These are phyloP conservation scores for Agriopis leucophaearia DNA, from an alignment of 2,888 invertebrate species.

Conservation along the genomic window DNA sequence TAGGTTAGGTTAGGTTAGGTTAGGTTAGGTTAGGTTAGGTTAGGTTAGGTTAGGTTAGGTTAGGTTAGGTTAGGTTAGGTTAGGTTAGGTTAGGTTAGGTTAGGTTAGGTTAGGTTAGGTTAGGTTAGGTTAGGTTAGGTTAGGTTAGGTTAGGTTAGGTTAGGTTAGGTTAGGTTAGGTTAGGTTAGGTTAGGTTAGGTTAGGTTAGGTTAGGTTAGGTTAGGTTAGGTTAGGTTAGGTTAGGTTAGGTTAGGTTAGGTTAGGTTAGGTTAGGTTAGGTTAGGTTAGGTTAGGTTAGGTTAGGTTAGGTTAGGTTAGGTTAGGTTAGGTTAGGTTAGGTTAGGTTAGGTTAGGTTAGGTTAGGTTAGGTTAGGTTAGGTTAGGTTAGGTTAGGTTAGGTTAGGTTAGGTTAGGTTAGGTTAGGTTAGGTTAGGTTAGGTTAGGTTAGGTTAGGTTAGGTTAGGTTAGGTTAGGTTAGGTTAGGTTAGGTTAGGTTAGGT, in stretches of 20 bases:
- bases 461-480: too few relatives aligned
- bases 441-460: constrained; percentile 27
- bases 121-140: too few relatives aligned
- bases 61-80: constrained; percentile 47
- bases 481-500: constrained; percentile 4
- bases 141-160: constrained; percentile 3
- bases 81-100: constrained; percentile 43
- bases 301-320: constrained; percentile 49
- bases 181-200: constrained; percentile 34
- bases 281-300: constrained; percentile 36
- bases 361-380: too few relatives aligned
- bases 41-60: neutral
- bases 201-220: constrained; percentile 17
- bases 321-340: constrained; percentile 42
- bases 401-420: constrained; percentile 27
- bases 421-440: constrained; percentile 43
- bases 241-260: too few relatives aligned
- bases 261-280: too few relatives aligned
- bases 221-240: too few relatives aligned
- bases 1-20: neutral
- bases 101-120: too few relatives aligned
- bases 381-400: too few relatives aligned
- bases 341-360: too few relatives aligned
- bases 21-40: constrained; percentile 42
- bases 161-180: constrained; percentile 43